Base-by-base conservation (phyloP, 2,888 invertebrate genomes). In the Cerastis leucographa region DNA sequence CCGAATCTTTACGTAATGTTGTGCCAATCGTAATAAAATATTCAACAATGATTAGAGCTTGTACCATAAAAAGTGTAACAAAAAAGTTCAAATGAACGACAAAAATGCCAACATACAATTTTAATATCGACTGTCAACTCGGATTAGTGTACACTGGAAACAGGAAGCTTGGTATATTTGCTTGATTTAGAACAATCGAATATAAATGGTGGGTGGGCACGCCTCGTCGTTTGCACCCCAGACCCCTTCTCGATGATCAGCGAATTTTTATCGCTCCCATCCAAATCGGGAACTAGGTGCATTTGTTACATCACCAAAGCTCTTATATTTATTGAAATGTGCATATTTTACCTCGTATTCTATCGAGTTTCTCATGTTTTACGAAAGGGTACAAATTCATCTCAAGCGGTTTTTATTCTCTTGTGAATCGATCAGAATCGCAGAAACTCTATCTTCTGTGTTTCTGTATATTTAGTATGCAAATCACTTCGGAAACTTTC, bases 261-360 rank as follows among this genome's bases (percentile, higher is more conserved):
- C 90, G 90, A 89, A 89, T 92, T 94, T 93, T 92, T 93, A 93
- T 92, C 89, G 89, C 80, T 87, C 78, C 86, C 77, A 89, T 90
- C 85, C 89, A 83, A 90, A 89, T 88, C 84, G 87, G 86, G 88
- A 88, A 86, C 83, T 86, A 81, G 74, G 59, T 86, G 86, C 84
- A 88, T 86, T 87, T 86, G 87, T 87, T 85, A 87, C 78, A 77
- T 84, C 83, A 88, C 71, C 78, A 84, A 71, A 82, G 75, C 74
- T 76, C 81, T 80, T 79, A 76, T 76, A 73, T 78, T 74, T 78
- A 76, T 68, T 73, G 75, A 79, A 80, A 76, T 69, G 67, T 71
- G 66, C 74, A 87, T 75, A 80, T 71, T 65, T 75, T 70, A 78
- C 59, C n/a, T 67, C 61, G 49, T 51, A 62, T 83, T 82, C 62